phyloP scores from a whole-genome alignment of 2,888 invertebrate species.

The Drosophila heteroneura region DNA sequence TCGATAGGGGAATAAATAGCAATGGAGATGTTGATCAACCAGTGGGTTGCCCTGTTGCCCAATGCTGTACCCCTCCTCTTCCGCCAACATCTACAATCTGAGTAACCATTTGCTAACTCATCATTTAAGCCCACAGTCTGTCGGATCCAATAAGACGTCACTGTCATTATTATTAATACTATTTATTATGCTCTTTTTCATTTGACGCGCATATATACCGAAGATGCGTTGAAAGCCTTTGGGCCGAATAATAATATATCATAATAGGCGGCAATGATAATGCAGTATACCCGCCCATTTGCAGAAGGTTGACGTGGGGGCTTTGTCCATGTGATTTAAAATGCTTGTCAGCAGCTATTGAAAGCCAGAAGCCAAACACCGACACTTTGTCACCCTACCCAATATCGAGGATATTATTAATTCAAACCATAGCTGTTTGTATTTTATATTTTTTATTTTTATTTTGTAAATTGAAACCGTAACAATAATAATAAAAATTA shows the following conservation, averaged over 20 bases:
- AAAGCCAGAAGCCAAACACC: not conserved
- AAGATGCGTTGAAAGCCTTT: constrained; percentile 38
- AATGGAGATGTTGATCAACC: constrained; percentile 66
- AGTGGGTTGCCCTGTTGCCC: constrained; percentile 40
- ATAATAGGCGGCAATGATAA: constrained; percentile 50
- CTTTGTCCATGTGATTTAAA: constrained; percentile 42
- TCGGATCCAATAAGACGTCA: constrained; percentile 41
- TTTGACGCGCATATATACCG: not conserved
- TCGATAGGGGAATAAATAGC: constrained; percentile 52
- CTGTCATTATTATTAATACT: constrained; percentile 34
- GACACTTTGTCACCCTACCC: constrained; percentile 14
- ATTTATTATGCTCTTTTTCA: constrained; percentile 20
- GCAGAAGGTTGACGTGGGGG: constrained; percentile 53
- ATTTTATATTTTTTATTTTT: not conserved
- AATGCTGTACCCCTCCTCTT: constrained; percentile 12
- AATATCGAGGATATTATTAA: too few species aligned
- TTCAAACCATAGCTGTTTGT: not conserved
- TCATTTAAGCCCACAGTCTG: constrained; percentile 37
- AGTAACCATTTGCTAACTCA: constrained; percentile 19
- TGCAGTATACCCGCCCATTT: constrained; percentile 49
- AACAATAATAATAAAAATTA: not conserved
- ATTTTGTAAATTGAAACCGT: not conserved
- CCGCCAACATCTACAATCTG: too few species aligned
- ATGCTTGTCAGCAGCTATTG: constrained; percentile 16
- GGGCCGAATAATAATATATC: constrained; percentile 32